These are phyloP conservation scores for Neotoxoptera formosana DNA, from an alignment of 1,140 invertebrate genomes.

Conservation along the genomic window DNA sequence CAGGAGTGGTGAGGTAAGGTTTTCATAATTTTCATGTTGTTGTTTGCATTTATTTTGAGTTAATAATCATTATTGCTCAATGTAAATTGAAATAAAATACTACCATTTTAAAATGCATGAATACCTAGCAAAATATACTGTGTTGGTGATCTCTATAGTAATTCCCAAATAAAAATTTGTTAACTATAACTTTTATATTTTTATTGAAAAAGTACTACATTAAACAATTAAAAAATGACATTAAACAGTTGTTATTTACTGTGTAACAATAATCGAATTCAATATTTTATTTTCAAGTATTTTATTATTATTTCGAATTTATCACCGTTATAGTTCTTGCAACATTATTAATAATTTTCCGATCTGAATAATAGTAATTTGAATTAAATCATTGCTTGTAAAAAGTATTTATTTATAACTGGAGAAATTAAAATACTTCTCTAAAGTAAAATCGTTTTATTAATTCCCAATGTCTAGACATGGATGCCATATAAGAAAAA, in stretches of 20 bases:
- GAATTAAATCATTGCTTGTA: neutral
- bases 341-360: neutral
- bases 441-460: neutral
- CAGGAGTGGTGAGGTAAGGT: too few relatives aligned
- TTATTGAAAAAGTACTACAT: neutral
- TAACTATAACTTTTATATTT: too few relatives aligned
- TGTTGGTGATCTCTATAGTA: neutral
- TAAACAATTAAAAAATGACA: neutral
- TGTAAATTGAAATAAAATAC: neutral
- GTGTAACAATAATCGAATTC: neutral
- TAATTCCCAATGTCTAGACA: neutral
- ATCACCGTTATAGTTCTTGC: neutral
- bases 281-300: neutral
- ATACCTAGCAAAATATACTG: neutral
- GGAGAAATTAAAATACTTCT: neutral
- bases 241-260: neutral
- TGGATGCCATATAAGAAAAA: neutral
- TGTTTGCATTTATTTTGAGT: too few relatives aligned
- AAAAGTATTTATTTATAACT: neutral
- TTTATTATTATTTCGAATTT: neutral
- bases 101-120: neutral
- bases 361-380: neutral
- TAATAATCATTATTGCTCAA: neutral
- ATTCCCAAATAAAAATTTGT: neutral
- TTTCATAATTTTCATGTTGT: too few relatives aligned